Percentiles rank a stretch among this genome's conserved stretches.
Evolutionary conservation across 2,797 vertebrate genomes (phyloP).

Genomic region (Spinus pinus): DNA sequence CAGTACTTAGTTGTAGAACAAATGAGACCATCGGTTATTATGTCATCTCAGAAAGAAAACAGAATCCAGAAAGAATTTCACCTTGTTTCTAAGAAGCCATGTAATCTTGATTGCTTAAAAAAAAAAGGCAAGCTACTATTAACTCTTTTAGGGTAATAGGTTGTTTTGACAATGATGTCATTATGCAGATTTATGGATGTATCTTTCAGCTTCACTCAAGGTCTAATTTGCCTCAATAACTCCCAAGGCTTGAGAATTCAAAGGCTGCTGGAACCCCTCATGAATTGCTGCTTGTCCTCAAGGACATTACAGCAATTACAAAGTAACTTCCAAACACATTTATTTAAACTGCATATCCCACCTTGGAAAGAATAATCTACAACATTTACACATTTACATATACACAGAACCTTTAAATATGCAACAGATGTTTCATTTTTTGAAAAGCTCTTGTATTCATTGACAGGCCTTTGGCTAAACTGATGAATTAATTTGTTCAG

Average conservation of each 20-base stretch:
- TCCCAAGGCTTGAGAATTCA: not conserved
- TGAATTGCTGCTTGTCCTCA: conserved; percentile 30
- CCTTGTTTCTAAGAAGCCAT: not conserved
- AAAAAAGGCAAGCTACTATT: not conserved
- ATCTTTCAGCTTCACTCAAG: conserved; percentile 17
- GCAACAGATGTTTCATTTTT: conserved; percentile 79
- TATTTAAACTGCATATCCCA: conserved; percentile 58
- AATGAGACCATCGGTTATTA: not conserved
- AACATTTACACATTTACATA: conserved; percentile 64
- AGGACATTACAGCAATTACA: conserved; percentile 53
- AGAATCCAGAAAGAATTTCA: not conserved
- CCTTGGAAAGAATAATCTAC: conserved; percentile 65
- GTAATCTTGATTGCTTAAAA: not conserved
- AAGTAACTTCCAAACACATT: conserved; percentile 59
- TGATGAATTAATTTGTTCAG: conserved; percentile 81
- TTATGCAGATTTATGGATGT: conserved; percentile 9
- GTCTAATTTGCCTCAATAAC: conserved; percentile 34
- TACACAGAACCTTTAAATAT: conserved; percentile 74
- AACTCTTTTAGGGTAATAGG: not conserved
- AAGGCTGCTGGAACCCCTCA: conserved; percentile 19
- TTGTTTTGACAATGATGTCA: conserved; percentile 21
- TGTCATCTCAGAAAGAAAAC: not conserved
- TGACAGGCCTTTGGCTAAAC: conserved; percentile 76
- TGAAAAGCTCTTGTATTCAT: conserved; percentile 75
- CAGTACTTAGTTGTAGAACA: not conserved